Base-by-base conservation (phyloP, 35 echinoderm and acorn worm species). In the Eucidaris tribuloides region DNA sequence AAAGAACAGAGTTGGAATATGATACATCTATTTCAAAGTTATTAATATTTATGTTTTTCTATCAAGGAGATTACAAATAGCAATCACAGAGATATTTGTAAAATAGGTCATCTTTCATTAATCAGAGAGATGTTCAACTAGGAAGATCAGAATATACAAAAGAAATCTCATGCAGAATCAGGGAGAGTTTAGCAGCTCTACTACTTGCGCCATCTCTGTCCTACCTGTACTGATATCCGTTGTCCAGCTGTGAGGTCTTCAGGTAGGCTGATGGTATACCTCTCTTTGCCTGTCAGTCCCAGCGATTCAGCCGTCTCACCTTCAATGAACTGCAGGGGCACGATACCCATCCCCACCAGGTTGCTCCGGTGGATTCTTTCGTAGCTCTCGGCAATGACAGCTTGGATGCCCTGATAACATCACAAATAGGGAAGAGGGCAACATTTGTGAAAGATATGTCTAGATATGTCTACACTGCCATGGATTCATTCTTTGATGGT, bases 281-380 rank as follows among this genome's bases (percentile, higher is more conserved):
- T 55, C 79, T 99, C 96, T 71, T 87, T 93, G 15, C 96, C 96
- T 50, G 90, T 93, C 20, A 99, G 87, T 20, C 83, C 83, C 45
- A 99, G 46, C 13, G 76, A 79, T 40, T 83, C 79, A 56, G 96
- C 96, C 30, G 31, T 92, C 77, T 99, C 35, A 7, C 87, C 96
- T 37, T 62, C 19, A 50, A 93, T 50, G 59, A 84, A 99, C 76
- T 99, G 96, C 7, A 99, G 85, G 2, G 96, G 96, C 62, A 99
- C 83, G 70, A 99, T 99, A 5, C 96, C 96, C 96, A 99, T 99
- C 17, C 96, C 96, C 28, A 99, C 96, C 68, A 99, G 65, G 87
- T 99, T 99, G 79, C 96, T 99, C 22, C 96, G 89, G 57, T 99
- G 96, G 37, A 93, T 93, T 17, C 90, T 77, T 57, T 99, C 96